These are phyloP conservation scores for Gymnocypris eckloni DNA, from an alignment of 2,797 vertebrate genomes.

Conservation along the genomic window DNA sequence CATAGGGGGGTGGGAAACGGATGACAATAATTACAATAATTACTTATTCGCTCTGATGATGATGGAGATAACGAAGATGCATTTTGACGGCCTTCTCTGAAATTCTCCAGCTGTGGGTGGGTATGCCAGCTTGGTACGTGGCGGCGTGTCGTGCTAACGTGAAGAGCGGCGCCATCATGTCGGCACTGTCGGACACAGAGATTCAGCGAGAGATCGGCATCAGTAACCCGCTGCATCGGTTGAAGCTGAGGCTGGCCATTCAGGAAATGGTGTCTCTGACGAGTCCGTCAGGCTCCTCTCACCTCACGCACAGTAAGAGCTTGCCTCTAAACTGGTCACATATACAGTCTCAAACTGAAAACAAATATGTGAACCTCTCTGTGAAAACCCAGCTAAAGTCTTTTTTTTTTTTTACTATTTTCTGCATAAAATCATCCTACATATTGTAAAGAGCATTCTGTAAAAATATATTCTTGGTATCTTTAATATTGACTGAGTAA, in stretches of 20 bases:
- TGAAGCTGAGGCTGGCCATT: conserved; percentile 94
- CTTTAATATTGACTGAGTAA: no score
- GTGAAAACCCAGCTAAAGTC: no score
- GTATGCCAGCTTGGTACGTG: conserved; percentile 98
- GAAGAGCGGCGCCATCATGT: conserved; percentile 98
- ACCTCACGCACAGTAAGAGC: conserved; percentile 90
- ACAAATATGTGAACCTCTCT: neutral
- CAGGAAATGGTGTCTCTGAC: conserved; percentile 98
- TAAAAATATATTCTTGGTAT: no score
- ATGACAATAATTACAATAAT: conserved; percentile 60
- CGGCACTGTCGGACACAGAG: conserved; percentile 93
- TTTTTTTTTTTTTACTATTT: no score
- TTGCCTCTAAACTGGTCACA: neutral
- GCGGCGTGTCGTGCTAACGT: conserved; percentile 95
- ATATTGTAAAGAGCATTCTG: no score
- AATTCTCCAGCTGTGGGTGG: conserved; percentile 90
- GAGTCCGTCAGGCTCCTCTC: conserved; percentile 93
- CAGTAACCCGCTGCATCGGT: conserved; percentile 93
- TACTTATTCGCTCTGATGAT: conserved; percentile 34
- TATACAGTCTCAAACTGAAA: neutral
- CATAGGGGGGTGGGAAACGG: conserved; percentile 21
- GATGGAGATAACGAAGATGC: conserved; percentile 29
- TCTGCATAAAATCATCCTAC: no score
- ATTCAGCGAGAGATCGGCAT: conserved; percentile 97
- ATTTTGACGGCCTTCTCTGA: conserved; percentile 44